These are phyloP conservation scores for Branchinecta lynchi DNA, from an alignment of 1,140 invertebrate genomes.

Conservation along the genomic window DNA sequence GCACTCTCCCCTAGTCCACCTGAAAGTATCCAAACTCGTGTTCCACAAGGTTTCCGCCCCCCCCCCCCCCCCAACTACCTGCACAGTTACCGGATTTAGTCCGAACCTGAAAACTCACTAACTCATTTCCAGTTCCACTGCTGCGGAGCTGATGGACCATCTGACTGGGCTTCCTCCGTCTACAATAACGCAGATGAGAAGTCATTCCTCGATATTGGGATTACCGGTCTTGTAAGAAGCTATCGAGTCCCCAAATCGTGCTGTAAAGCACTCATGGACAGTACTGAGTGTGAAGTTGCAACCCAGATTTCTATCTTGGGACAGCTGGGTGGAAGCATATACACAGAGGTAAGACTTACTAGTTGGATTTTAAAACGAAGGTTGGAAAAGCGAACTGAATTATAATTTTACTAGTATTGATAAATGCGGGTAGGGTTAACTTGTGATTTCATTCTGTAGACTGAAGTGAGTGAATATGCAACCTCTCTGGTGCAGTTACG, in stretches of 20 bases:
- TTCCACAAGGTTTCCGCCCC: too few species aligned
- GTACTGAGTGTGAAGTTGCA: conserved; percentile 33
- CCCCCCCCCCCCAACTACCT: too few species aligned
- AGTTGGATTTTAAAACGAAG: too few species aligned
- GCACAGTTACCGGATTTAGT: too few species aligned
- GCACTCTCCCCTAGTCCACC: too few species aligned
- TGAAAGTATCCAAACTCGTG: too few species aligned
- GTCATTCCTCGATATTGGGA: conserved; percentile 23
- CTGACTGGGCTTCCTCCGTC: conserved; percentile 49
- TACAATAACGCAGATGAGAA: conserved; percentile 34
- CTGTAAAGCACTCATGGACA: conserved; percentile 27
- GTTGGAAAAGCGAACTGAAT: conserved; percentile 13
- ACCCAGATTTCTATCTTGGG: conserved; percentile 36
- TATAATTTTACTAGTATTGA: neutral
- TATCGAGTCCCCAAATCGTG: conserved; percentile 38
- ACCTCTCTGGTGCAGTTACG: too few species aligned
- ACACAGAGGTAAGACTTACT: conserved; percentile 34
- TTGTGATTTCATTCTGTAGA: too few species aligned
- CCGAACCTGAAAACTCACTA: neutral
- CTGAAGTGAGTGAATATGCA: too few species aligned
- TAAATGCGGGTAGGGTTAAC: too few species aligned
- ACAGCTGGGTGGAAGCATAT: conserved; percentile 35
- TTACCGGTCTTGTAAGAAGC: conserved; percentile 19
- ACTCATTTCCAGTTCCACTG: conserved; percentile 41
- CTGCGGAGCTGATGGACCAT: conserved; percentile 50